Evolutionary conservation across 2,113 vertebrate species (phyloP).

Genomic region (Pteropus alecto): DNA sequence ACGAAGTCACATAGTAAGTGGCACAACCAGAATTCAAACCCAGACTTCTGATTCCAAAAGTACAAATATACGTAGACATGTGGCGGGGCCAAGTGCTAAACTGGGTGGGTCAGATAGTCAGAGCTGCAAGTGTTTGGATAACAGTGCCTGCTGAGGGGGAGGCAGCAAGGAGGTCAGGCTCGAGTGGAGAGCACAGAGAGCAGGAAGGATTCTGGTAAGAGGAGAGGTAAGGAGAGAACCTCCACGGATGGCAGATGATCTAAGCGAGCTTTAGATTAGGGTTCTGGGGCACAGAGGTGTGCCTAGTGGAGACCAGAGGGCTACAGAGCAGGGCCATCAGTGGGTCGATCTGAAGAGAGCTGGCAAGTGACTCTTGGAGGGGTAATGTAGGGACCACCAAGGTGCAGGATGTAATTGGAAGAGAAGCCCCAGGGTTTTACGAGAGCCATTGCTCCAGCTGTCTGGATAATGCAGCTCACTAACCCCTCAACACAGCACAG

Average conservation of each 20-base stretch:
- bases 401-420: background rate
- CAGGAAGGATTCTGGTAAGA: background rate
- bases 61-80: background rate
- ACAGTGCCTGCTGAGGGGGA: accelerated
- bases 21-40: background rate
- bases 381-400: background rate
- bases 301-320: background rate
- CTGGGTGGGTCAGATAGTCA: background rate
- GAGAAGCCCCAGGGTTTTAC: background rate
- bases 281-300: too few species aligned
- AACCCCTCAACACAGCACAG: background rate
- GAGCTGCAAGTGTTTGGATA: background rate
- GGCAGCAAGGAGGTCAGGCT: background rate
- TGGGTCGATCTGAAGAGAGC: background rate
- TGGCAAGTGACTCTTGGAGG: background rate
- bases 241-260: too few species aligned
- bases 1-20: background rate
- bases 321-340: background rate
- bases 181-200: background rate
- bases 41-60: background rate
- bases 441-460: too few species aligned
- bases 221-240: background rate
- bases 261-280: background rate
- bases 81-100: background rate
- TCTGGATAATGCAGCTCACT: background rate